Conservation (phyloP, 2,888 invertebrate genomes). For the Hybos culiciformis region DNA sequence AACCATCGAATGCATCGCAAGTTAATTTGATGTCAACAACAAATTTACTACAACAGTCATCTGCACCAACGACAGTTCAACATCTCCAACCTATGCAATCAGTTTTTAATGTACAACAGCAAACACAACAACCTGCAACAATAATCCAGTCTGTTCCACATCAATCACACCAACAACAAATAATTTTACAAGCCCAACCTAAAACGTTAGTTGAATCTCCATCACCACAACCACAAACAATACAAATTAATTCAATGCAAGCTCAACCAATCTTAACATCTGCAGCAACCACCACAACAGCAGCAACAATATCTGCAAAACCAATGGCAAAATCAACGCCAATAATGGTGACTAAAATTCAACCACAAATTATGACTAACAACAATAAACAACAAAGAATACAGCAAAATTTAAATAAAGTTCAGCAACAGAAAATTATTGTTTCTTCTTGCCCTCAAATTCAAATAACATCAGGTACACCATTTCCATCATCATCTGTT, state of each 20-base stretch:
- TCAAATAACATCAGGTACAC: not conserved
- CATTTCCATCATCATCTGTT: not conserved
- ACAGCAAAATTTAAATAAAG: not conserved
- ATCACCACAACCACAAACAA: slow-evolving; percentile 12
- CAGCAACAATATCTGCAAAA: slow-evolving; percentile 11
- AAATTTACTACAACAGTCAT: slow-evolving; percentile 33
- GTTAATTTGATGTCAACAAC: slow-evolving; percentile 34
- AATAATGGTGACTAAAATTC: slow-evolving; percentile 19
- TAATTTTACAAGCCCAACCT: slow-evolving; percentile 4
- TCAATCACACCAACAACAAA: slow-evolving; percentile 12
- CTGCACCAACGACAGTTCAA: slow-evolving; percentile 4
- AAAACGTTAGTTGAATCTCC: too few relatives aligned
- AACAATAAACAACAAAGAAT: not conserved
- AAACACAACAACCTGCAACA: slow-evolving; percentile 12
- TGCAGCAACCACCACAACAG: slow-evolving; percentile 31
- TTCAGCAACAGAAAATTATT: not conserved
- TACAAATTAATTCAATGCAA: slow-evolving; percentile 9
- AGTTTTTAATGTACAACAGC: slow-evolving; percentile 6
- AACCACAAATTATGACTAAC: slow-evolving; percentile 9
- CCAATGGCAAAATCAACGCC: slow-evolving; percentile 8
- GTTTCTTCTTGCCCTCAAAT: not conserved
- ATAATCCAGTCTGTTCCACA: slow-evolving; percentile 10
- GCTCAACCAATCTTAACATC: slow-evolving; percentile 6
- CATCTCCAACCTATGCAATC: slow-evolving; percentile 13
- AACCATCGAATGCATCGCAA: slow-evolving; percentile 17